Base-by-base conservation (phyloP, 1,140 invertebrate genomes). In the Conus betulinus region DNA sequence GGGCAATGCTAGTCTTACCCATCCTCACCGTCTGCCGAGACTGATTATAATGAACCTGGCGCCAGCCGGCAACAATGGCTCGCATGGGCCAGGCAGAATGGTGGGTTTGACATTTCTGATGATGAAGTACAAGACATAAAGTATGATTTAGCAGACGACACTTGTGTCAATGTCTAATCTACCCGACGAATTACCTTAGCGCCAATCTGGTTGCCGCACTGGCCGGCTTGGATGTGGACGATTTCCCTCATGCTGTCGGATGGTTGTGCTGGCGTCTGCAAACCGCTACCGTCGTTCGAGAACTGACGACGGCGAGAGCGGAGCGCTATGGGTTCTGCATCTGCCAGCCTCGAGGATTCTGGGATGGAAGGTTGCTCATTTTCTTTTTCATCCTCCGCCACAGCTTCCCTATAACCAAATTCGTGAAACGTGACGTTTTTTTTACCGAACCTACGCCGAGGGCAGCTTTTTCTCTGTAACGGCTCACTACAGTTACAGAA, bases 141-240 rank as follows among this genome's bases (percentile, higher is more conserved):
- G 20, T 7, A 71, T 6, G 20, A 71, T 63, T 63, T 20, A 63
- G 8, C 23, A n/a, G 23, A 71, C 17, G 17, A 71, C 17, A 71
- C 6, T 1, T 71, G 23, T 23, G 11, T 71, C 67, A 20, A 82
- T 74, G 15, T 20, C 20, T 71, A 71, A 82, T 17, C 20, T 51
- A 67, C 39, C 39, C 39, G 39, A 39, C 0, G 39, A 39, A 39
- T 39, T 81, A 87, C 86, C 86, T 87, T 87, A 63, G 86, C 86
- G 57, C 86, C 86, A 60, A 87, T 87, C 57, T 87, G 86, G 74
- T 87, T 87, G 53, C 86, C 86, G 74, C 86, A 87, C 86, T 87
- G 86, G 74, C 86, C 86, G 52, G 86, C 86, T 27, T 87, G 86
- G 25, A 87, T 27, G 74, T 87, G 86, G 27, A 87, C 86, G n/a